These are phyloP conservation scores for Callipepla squamata DNA, from an alignment of 2,113 vertebrate species.

Conservation along the genomic window DNA sequence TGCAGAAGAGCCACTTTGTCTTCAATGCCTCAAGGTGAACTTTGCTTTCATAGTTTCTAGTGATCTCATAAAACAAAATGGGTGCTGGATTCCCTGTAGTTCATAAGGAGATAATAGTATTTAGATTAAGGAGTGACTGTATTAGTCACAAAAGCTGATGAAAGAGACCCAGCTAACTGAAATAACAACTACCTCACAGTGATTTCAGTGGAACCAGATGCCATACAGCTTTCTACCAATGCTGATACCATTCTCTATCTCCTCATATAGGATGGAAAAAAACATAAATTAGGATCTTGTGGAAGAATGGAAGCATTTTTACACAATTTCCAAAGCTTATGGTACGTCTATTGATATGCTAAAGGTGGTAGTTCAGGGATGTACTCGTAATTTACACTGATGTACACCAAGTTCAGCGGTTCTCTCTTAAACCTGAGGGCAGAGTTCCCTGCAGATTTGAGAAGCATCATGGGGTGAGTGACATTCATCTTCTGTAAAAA, in stretches of 20 bases:
- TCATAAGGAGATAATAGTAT: slow-evolving; percentile 48
- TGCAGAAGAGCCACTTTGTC: slow-evolving; percentile 35
- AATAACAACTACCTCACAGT: neutral
- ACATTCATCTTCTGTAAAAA: neutral
- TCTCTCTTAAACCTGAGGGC: neutral
- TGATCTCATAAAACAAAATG: slow-evolving; percentile 61
- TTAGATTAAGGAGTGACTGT: slow-evolving; percentile 55
- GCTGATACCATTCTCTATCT: neutral
- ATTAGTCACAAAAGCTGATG: slow-evolving; percentile 8
- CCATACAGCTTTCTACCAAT: neutral
- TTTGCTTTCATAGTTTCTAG: slow-evolving; percentile 50
- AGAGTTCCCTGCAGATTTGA: neutral
- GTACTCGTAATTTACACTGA: neutral
- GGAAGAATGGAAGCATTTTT: neutral
- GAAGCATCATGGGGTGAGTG: neutral
- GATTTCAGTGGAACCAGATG: slow-evolving; percentile 20
- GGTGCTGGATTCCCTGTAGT: slow-evolving; percentile 36
- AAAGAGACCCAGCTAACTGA: neutral
- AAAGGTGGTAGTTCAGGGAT: neutral
- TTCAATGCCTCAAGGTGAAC: slow-evolving; percentile 57
- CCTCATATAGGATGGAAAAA: neutral
- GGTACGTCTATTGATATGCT: neutral
- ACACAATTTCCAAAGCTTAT: neutral
- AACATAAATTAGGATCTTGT: neutral
- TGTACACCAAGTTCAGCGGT: neutral